These are phyloP conservation scores for Leucopsar rothschildi DNA, from an alignment of 2,113 vertebrate species.

Conservation along the genomic window DNA sequence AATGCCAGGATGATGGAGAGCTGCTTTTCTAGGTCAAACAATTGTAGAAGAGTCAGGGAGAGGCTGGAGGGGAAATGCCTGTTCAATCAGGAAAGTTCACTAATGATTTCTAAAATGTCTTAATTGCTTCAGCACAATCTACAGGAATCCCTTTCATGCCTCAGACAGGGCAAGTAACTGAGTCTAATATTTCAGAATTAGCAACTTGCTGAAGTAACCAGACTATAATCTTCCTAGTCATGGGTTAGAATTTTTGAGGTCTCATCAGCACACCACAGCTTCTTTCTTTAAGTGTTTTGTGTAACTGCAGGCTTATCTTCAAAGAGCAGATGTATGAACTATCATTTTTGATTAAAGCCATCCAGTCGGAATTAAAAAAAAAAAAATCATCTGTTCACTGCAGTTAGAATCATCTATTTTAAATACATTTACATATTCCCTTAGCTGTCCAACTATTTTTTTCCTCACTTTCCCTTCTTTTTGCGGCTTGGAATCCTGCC, in stretches of 20 bases:
- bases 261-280: conserved; percentile 44
- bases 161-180: conserved; percentile 49
- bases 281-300: conserved; percentile 53
- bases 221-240: conserved; percentile 66
- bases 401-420: conserved; percentile 43
- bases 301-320: conserved; percentile 71
- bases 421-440: conserved; percentile 60
- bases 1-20: conserved; percentile 18
- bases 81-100: conserved; percentile 26
- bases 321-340: conserved; percentile 72
- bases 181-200: conserved; percentile 64
- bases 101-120: conserved; percentile 49
- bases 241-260: conserved; percentile 61
- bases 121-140: conserved; percentile 34
- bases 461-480: neutral
- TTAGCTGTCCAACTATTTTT: conserved; percentile 47
- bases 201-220: conserved; percentile 58
- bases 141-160: conserved; percentile 17
- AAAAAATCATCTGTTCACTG: conserved; percentile 48
- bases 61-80: neutral
- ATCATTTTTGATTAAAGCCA: conserved; percentile 74
- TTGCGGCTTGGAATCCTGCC: conserved; percentile 36
- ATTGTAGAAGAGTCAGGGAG: neutral
- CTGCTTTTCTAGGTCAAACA: conserved; percentile 1
- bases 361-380: conserved; percentile 44